Conservation (phyloP, 1,140 invertebrate species). For the Grapholita molesta region DNA sequence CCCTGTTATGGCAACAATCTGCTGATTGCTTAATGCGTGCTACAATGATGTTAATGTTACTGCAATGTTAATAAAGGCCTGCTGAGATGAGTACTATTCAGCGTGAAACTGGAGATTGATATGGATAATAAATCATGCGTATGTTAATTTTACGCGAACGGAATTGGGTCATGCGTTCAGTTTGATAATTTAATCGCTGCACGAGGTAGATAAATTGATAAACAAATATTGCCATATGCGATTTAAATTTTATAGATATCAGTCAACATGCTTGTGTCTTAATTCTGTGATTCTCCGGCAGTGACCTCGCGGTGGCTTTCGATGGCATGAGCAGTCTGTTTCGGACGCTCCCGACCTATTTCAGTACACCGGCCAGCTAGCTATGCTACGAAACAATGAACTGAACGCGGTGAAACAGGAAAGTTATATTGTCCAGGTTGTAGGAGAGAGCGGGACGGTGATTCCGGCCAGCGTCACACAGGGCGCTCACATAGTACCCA, state of each 20-base stretch:
- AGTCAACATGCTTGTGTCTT: slow-evolving; percentile 29
- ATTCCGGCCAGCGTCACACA: slow-evolving; percentile 57
- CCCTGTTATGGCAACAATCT: slow-evolving; percentile 56
- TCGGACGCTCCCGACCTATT: slow-evolving; percentile 73
- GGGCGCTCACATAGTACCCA: slow-evolving; percentile 69
- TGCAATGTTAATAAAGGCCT: slow-evolving; percentile 36
- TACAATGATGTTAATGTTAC: slow-evolving; percentile 42
- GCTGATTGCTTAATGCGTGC: slow-evolving; percentile 49
- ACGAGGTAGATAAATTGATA: slow-evolving; percentile 22
- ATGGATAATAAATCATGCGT: neutral
- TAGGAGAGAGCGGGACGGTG: slow-evolving; percentile 57
- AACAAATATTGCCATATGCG: slow-evolving; percentile 21
- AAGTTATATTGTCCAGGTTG: slow-evolving; percentile 50
- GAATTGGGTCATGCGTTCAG: slow-evolving; percentile 1
- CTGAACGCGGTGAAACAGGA: slow-evolving; percentile 58
- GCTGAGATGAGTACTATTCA: slow-evolving; percentile 38
- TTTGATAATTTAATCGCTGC: slow-evolving; percentile 24
- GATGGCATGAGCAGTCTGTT: slow-evolving; percentile 66
- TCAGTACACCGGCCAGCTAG: slow-evolving; percentile 65
- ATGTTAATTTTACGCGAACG: neutral
- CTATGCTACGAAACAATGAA: slow-evolving; percentile 71
- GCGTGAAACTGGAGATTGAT: neutral
- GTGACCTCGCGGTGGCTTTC: slow-evolving; percentile 71
- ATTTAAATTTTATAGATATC: slow-evolving; percentile 31
- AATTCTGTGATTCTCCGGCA: slow-evolving; percentile 43